Base-by-base conservation (phyloP, 2,888 invertebrate genomes). In the Listrodromus nycthemerus region DNA sequence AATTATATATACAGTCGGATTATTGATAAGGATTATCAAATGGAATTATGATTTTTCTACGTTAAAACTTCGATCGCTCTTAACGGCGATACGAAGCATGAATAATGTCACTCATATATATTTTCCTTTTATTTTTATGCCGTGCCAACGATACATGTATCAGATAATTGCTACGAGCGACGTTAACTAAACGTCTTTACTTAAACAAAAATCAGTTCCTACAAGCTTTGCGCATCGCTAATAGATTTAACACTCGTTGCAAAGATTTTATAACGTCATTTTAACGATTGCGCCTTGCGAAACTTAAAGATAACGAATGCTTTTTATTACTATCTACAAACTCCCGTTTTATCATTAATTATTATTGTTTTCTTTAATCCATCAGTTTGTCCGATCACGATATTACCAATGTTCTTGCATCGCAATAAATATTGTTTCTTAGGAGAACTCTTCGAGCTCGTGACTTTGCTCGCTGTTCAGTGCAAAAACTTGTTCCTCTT, bases 281-380 rank as follows among this genome's bases (percentile, higher is more conserved):
- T 80, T 73, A 61, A 67, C 58, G 80, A 71, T 73, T 67, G 6
- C 16, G n/a, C 19, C n/a, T 37, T 24, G 33, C 19, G 10, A 52
- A 37, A 19, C 13, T 52, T 27, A 33, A 70, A 8, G 19, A 55
- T 24, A 58, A 58, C 67, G 61, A 45, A 73, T 71, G 13, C 65
- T 55, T 78, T 80, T 77, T 67, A 77, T 71, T 52, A 63, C 52
- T 77, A 83, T 83, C 83, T 83, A 80, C 77, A 80, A 73, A 45
- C 50, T 45, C 45, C 24, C 50, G 24, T 33, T 63, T 21, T 16
- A 21, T 74, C 45, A n/a, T 65, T 41, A 55, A 63, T 63, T 63
- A 55, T 75, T 75, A 63, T 73, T 75, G 50, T 61, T 61, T 33
- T 61, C 66, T 33, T 66, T 66, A 16, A 65, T 16, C 16, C 27